Conservation (phyloP, 2,113 vertebrate genomes). For the Monarcha castaneiventris region DNA sequence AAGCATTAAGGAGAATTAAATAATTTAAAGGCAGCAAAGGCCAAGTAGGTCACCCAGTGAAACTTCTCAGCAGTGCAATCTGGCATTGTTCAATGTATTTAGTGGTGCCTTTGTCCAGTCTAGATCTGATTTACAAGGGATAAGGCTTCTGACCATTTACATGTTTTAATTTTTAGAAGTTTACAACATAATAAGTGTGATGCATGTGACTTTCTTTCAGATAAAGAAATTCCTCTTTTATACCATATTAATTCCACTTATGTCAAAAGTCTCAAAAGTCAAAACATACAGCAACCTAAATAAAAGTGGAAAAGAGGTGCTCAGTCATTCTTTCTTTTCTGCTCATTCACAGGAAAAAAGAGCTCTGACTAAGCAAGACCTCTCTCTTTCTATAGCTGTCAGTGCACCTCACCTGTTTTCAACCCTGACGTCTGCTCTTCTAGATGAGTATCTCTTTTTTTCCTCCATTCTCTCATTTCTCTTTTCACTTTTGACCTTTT, state of each 20-base stretch:
- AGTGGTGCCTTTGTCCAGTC: background rate
- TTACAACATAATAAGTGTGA: background rate
- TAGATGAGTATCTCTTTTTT: background rate
- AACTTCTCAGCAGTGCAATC: background rate
- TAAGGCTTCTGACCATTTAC: background rate
- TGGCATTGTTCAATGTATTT: background rate
- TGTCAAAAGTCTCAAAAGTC: background rate
- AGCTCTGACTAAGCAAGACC: background rate
- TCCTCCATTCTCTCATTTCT: background rate
- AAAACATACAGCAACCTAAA: background rate
- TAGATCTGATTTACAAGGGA: background rate
- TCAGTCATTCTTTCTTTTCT: background rate
- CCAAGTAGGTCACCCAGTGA: background rate
- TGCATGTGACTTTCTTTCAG: background rate
- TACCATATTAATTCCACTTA: background rate
- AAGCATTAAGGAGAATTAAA: background rate
- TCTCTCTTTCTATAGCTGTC: background rate
- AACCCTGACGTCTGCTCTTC: background rate
- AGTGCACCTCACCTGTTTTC: background rate
- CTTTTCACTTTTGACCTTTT: background rate
- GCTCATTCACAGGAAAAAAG: background rate
- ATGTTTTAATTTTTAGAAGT: background rate
- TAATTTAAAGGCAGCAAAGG: constrained; percentile 22
- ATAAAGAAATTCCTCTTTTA: background rate
- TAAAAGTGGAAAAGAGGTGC: background rate